A percentile compares a stretch with the other conserved stretches of the same genome.
Conservation (phyloP, 2,797 vertebrate genomes). For the Crotalus adamanteus region DNA sequence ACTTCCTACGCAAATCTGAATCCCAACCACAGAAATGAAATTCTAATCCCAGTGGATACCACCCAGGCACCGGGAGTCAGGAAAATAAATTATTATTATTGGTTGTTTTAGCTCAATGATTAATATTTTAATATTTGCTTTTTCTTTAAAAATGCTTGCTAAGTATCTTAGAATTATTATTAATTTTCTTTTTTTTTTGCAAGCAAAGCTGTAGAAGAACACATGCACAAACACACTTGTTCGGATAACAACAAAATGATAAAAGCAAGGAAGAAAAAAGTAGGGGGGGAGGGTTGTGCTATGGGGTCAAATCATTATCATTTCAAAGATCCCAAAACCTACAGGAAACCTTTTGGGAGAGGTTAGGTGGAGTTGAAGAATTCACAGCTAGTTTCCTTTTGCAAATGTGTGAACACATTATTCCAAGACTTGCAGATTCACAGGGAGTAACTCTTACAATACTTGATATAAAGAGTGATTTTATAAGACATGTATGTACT, state of each 20-base stretch:
- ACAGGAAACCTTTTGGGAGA: not conserved
- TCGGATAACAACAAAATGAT: not conserved
- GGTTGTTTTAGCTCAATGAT: not conserved
- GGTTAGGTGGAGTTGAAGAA: constrained; percentile 3
- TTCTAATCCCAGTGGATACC: not conserved
- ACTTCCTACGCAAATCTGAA: not conserved
- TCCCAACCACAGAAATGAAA: not conserved
- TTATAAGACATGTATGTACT: not conserved
- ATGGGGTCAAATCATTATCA: not conserved
- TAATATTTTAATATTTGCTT: not conserved
- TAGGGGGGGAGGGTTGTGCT: rapidly evolving
- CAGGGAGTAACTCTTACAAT: not conserved
- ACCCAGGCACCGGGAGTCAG: not conserved
- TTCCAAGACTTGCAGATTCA: not conserved
- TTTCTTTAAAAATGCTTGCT: not conserved
- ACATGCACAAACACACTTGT: not conserved
- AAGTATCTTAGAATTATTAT: not conserved
- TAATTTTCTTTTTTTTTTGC: not conserved
- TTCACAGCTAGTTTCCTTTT: constrained; percentile 21
- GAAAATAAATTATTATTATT: not conserved
- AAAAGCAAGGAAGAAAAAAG: not conserved
- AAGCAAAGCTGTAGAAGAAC: not conserved
- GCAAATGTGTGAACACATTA: not conserved
- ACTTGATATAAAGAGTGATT: not conserved
- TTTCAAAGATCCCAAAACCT: not conserved